A percentile compares a stretch with the other conserved stretches of the same genome.
phyloP scores from a whole-genome alignment of 2,113 vertebrate genomes.

The Oncorhynchus keta region DNA sequence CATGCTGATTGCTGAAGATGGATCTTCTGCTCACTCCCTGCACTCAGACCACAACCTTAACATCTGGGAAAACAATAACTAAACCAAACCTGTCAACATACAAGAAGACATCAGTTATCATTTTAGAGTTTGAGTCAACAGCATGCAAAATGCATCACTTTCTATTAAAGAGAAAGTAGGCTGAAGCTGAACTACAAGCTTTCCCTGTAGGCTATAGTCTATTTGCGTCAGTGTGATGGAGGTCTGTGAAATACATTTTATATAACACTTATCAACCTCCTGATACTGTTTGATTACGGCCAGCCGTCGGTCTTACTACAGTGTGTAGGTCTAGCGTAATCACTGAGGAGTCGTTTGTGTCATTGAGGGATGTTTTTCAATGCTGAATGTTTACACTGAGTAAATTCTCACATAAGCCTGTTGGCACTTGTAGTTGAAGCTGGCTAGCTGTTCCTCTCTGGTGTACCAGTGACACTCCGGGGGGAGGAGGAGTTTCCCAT shows the following conservation, averaged over 20 bases:
- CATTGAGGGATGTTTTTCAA: neutral
- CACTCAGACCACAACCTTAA: too few relatives aligned
- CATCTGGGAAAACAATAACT: too few relatives aligned
- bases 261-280: neutral
- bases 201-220: neutral
- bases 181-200: neutral
- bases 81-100: too few relatives aligned
- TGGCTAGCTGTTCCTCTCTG: neutral
- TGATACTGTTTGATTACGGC: neutral
- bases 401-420: neutral
- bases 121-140: neutral
- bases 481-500: too few relatives aligned
- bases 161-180: neutral
- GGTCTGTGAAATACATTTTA: too few relatives aligned
- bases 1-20: too few relatives aligned
- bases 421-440: neutral
- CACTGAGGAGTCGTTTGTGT: slow-evolving; percentile 22
- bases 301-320: neutral
- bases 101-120: neutral
- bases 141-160: neutral
- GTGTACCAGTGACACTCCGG: neutral
- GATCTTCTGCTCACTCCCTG: too few relatives aligned
- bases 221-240: neutral
- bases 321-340: slow-evolving; percentile 17
- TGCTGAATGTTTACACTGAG: neutral